These are phyloP conservation scores for Masnerella sp. DNA, from an alignment of 2,888 invertebrate genomes.

Conservation along the genomic window DNA sequence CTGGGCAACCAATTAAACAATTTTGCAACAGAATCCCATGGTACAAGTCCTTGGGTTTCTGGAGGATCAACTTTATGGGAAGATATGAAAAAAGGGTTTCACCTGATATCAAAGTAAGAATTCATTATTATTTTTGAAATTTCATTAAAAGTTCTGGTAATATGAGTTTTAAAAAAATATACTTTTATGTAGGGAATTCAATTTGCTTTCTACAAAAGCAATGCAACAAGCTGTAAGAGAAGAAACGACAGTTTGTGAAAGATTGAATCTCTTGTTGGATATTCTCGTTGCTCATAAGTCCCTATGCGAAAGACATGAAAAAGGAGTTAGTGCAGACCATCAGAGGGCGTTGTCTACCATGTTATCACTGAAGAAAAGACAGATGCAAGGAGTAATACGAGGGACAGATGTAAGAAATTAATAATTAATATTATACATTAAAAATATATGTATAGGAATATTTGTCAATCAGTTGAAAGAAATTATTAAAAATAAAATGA, in stretches of 20 bases:
- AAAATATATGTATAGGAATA: no score
- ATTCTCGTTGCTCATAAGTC: constrained; percentile 80
- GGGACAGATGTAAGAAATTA: constrained; percentile 80
- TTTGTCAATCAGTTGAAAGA: no score
- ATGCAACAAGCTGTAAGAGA: constrained; percentile 79
- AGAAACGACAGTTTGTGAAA: constrained; percentile 80
- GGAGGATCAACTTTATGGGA: constrained; percentile 78
- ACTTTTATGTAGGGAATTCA: constrained; percentile 79
- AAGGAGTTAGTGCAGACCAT: constrained; percentile 82
- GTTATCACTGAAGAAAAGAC: constrained; percentile 81
- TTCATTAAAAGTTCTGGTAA: no score
- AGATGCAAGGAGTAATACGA: constrained; percentile 82
- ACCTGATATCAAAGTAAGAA: constrained; percentile 78
- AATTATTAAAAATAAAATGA: no score
- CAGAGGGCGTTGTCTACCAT: constrained; percentile 81
- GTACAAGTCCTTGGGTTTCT: constrained; percentile 75
- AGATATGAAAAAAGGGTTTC: constrained; percentile 80
- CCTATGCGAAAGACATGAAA: constrained; percentile 81
- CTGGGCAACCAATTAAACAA: constrained; percentile 79
- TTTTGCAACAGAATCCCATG: constrained; percentile 77
- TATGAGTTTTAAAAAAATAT: no score
- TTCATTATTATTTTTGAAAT: no score
- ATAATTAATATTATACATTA: neutral
- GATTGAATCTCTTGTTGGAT: constrained; percentile 79
- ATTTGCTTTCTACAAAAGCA: constrained; percentile 78